phyloP scores from a whole-genome alignment of 2,113 vertebrate species.

The Xiphophorus maculatus region DNA sequence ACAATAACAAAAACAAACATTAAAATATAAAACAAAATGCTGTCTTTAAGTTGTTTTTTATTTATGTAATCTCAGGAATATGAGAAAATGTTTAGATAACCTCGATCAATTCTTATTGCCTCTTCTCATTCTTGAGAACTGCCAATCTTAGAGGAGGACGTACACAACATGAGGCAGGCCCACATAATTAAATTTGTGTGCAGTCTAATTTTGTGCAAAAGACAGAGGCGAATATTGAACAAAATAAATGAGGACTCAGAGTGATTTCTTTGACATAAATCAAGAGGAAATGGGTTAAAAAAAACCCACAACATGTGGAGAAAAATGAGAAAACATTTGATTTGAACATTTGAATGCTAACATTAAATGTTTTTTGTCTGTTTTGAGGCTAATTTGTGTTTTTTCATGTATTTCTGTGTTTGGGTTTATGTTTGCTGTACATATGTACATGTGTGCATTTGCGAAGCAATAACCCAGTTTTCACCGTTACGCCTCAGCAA shows the following conservation, averaged over 20 bases:
- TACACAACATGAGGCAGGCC: neutral
- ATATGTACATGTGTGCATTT: neutral
- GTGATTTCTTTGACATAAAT: constrained; percentile 8
- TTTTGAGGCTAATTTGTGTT: constrained; percentile 5
- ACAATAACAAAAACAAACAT: too few species aligned
- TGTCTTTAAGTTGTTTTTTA: neutral
- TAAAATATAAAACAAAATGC: too few species aligned
- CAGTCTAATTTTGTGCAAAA: neutral
- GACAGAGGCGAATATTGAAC: too few species aligned
- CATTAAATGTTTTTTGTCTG: constrained; percentile 7
- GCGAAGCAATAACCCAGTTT: constrained; percentile 50
- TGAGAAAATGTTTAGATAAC: neutral
- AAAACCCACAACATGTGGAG: neutral
- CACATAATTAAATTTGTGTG: neutral
- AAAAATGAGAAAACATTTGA: constrained; percentile 2
- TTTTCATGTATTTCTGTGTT: neutral
- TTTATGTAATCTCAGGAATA: neutral
- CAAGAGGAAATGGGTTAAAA: neutral
- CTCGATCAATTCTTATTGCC: neutral
- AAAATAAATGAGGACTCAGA: neutral
- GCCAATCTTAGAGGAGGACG: neutral
- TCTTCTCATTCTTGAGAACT: neutral
- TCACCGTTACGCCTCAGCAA: constrained; percentile 55
- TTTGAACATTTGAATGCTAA: neutral
- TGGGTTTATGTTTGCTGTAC: constrained; percentile 12